These are phyloP conservation scores for Phengaris arion DNA, from an alignment of 2,888 invertebrate genomes.

Conservation along the genomic window DNA sequence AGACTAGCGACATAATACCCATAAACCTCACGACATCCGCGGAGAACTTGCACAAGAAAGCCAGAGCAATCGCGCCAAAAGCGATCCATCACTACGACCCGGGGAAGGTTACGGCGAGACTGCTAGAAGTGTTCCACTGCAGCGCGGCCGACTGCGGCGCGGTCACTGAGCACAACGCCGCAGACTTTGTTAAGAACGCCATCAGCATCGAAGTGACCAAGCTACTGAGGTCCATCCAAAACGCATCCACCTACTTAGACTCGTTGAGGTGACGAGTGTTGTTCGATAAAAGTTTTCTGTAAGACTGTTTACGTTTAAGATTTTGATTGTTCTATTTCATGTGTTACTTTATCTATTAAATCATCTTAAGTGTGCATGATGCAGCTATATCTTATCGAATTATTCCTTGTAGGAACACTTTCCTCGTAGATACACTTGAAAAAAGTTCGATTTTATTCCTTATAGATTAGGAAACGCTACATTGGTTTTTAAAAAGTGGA, in stretches of 20 bases:
- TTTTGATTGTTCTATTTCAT: background rate
- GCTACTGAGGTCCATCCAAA: conserved; percentile 57
- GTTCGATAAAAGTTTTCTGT: background rate
- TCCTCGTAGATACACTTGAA: too few relatives aligned
- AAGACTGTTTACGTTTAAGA: conserved; percentile 10
- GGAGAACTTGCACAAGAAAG: conserved; percentile 59
- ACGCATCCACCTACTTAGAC: conserved; percentile 62
- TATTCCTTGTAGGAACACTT: too few relatives aligned
- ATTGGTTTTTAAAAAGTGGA: too few relatives aligned
- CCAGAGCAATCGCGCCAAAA: conserved; percentile 61
- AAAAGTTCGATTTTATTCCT: too few relatives aligned
- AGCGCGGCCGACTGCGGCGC: conserved; percentile 50
- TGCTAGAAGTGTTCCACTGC: conserved; percentile 61
- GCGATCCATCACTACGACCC: conserved; percentile 58
- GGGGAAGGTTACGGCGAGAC: conserved; percentile 52
- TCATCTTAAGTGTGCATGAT: too few relatives aligned
- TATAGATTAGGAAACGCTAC: too few relatives aligned
- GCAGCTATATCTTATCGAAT: background rate
- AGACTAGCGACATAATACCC: conserved; percentile 54
- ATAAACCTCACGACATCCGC: conserved; percentile 57
- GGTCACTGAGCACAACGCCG: conserved; percentile 54
- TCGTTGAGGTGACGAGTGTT: conserved; percentile 57
- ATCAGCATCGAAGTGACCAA: conserved; percentile 59
- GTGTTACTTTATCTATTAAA: background rate
- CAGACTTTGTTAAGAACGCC: conserved; percentile 56